Base-by-base conservation (phyloP, 2,797 vertebrate genomes). In the Remorina albescens region DNA sequence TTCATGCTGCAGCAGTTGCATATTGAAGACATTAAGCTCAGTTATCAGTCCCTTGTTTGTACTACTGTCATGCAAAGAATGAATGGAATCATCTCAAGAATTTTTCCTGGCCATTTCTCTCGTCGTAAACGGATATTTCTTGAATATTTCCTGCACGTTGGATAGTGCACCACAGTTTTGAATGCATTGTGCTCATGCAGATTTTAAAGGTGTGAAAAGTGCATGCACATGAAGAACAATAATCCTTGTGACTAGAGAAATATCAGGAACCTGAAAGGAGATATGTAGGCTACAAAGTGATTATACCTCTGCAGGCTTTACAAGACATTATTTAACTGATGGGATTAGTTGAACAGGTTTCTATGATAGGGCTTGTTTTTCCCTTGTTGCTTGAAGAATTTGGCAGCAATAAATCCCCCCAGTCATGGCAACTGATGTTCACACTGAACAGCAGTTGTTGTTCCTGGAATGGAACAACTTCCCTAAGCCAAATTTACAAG, bases 361-460 rank as follows among this genome's bases (percentile, higher is more conserved):
- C 61, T 82, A 15, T 28, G 79, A 80, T 77, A 57, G 68, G 65
- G 58, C 37, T 82, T 74, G 62, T 86, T 83, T 84, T 85, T 81
- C 71, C 67, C 63, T 73, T 86, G 80, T 80, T 88, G 87, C 83
- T 81, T 82, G 69, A 87, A 90, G 85, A 91, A 87, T 88, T 86
- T 94, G 88, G 89, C 89, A 80, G 83, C 69, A 71, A 71, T 88
- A 85, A 85, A 91, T 89, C 66, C 76, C 82, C 73, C 54, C 78
- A 41, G 85, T 88, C 76, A 91, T 94, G 92, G 93, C 89, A 86
- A 89, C 54, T 69, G 78, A 64, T 74, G 71, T 86, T 86, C 85
- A 87, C 66, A 65, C 77, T 85, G 74, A 86, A 89, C 89, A 91
- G 87, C 87, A 89, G 81, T 92, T 93, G 82, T 93, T 93, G 88